Base-by-base conservation (phyloP, 1,140 invertebrate species). In the Calosoma granatense region DNA sequence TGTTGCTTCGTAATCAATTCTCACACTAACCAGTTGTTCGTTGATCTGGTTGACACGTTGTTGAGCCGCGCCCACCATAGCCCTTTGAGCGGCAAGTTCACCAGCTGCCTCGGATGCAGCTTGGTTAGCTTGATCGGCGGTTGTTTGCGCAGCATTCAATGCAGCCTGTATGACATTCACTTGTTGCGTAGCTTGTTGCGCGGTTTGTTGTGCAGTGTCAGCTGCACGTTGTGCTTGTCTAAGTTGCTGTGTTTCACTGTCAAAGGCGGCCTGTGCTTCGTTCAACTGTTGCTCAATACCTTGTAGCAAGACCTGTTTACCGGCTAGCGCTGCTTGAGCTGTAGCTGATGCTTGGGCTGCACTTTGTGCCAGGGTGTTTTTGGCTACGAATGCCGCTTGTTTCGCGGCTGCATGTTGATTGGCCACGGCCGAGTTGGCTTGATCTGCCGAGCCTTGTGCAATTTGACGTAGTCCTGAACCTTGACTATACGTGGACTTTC, bases 341-440 rank as follows among this genome's bases (percentile, higher is more conserved):
- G 83, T 85, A 0, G 81, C 81, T 26, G 81, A 82, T n/a, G 70
- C 67, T 68, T 70, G 81, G 0, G 80, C 81, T 0, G 83, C 84
- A 1, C 81, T 78, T 63, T 85, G 83, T 4, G 83, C 84, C 47
- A 86, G 62, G 0, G 80, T 83, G 61, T 85, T 86, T 68, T 86
- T 86, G 0, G 84, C 84, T 0, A 82, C 76, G 62, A 82, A 86
- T 1, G 84, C 83, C 0, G 83, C 83, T 66, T 85, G 83, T 51
- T 78, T 76, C 1, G 79, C 83, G 1, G 83, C 83, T 0, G 79
- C 76, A 19, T 81, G 78, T 62, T 86, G 83, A 61, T 80, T 84
- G 4, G 76, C 76, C 0, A 85, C 72, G 15, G 82, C 81, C 53
- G 77, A 82, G 58, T 82, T 78, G 1, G 86, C 86, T 63, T 85